Conservation (phyloP, 1,140 invertebrate species). For the Pectinophora gossypiella region DNA sequence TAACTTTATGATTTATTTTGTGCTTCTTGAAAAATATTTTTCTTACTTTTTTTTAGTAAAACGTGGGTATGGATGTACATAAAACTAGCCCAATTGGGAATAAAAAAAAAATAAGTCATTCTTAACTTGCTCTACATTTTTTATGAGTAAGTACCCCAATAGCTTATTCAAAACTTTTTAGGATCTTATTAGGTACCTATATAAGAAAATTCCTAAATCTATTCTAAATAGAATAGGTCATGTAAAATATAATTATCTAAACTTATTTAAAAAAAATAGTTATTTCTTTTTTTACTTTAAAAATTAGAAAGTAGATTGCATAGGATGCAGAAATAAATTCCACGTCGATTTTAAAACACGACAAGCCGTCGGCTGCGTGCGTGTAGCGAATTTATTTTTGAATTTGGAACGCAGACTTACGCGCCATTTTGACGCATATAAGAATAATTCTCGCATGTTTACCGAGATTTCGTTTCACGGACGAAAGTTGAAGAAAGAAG, state of each 20-base stretch:
- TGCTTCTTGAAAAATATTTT: no score
- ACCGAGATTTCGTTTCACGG: no score
- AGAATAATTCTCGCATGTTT: constrained; percentile 54
- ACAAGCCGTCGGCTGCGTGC: constrained; percentile 37
- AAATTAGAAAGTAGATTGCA: constrained; percentile 25
- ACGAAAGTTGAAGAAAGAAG: no score
- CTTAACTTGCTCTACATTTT: no score
- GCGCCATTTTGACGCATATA: constrained; percentile 62
- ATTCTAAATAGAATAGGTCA: no score
- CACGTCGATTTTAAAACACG: constrained; percentile 64
- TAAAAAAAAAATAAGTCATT: no score
- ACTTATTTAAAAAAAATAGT: background rate
- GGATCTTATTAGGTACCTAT: background rate
- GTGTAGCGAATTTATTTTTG: constrained; percentile 69
- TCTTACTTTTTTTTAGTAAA: no score
- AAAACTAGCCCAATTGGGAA: no score
- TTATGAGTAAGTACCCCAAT: no score
- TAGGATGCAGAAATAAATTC: constrained; percentile 16
- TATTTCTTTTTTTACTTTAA: constrained; percentile 8
- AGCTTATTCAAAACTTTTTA: background rate
- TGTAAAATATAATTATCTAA: background rate
- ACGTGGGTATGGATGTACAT: no score
- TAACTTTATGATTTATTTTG: no score
- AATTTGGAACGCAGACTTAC: constrained; percentile 70
- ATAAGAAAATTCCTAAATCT: background rate